phyloP scores from a whole-genome alignment of 2,113 vertebrate genomes.

The Sporophila hypoxantha region DNA sequence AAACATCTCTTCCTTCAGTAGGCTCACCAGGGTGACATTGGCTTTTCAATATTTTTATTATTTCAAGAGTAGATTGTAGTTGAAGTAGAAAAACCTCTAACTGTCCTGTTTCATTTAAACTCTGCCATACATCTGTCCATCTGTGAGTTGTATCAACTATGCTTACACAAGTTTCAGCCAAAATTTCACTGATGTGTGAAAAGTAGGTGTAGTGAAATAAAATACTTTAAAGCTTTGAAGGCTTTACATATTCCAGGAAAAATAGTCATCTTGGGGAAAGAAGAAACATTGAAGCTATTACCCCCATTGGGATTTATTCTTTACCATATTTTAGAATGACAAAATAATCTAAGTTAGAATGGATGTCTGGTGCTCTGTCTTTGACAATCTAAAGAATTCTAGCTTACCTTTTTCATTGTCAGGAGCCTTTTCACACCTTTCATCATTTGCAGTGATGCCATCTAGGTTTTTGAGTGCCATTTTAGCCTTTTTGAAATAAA shows the following conservation, averaged over 20 bases:
- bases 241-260: not conserved
- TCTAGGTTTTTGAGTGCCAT: not conserved
- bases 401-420: not conserved
- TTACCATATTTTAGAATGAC: not conserved
- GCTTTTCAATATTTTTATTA: not conserved
- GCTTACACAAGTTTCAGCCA: not conserved
- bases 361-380: not conserved
- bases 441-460: not conserved
- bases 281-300: not conserved
- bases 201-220: not conserved
- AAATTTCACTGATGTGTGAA: not conserved
- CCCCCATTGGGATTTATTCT: not conserved
- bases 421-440: not conserved
- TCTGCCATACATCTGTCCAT: not conserved
- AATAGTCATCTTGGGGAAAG: not conserved
- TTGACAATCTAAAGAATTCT: not conserved
- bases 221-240: not conserved
- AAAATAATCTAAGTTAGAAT: not conserved
- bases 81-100: not conserved
- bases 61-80: not conserved
- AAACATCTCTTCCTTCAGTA: not conserved
- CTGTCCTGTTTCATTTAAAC: not conserved
- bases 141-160: not conserved
- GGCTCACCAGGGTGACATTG: not conserved
- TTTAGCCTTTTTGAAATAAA: not conserved